Evolutionary conservation across 2,113 vertebrate species (phyloP), one percentile per base, ranked within the genome.

Genomic region (Leuciscus idus): DNA sequence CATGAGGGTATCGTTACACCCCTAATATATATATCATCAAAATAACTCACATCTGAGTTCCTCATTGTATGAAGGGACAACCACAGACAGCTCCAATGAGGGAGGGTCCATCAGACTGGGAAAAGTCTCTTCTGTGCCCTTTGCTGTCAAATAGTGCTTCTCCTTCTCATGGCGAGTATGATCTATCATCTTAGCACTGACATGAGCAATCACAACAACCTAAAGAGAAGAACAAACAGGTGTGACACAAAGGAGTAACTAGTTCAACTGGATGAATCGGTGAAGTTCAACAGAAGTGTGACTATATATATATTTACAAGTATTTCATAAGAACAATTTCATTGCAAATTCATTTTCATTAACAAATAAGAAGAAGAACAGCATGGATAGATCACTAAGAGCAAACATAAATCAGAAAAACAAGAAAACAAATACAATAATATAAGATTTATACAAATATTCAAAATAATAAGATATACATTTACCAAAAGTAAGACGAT

Each of bases 51-150:
- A 89, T 87, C 95, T 89, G 64, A 93, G 90, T 91, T 99, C 97
- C 91, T 99, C 98, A 12, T 99, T 98, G 92, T 99, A 99, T 1
- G 98, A 96, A 48, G 98, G 98, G 77, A 99, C 95, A 5, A 99
- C 93, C 3, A 99, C 95, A 21, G 98, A 98, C 0, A 99, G 95
- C 15, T 96, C 96, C 83, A 91, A 94, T 12, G 96, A 95, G n/a
- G 95, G 88, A 0, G 93, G 92, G 83, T 98, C 98, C 5, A 90
- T 93, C 46, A 98, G 92, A 84, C 93, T 96, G n/a, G 96, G 96
- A 43, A 97, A 95, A 23, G 83, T 76, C 68, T 96, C 93, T 85
- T 93, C 95, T 85, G 93, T 90, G 74, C 95, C 95, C 1, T 92
- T 87, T 13, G 89, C 83, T 0, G 93, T 95, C 59, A 95, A 3